Conservation (phyloP, 2,113 vertebrate species). For the Tachysurus fulvidraco region DNA sequence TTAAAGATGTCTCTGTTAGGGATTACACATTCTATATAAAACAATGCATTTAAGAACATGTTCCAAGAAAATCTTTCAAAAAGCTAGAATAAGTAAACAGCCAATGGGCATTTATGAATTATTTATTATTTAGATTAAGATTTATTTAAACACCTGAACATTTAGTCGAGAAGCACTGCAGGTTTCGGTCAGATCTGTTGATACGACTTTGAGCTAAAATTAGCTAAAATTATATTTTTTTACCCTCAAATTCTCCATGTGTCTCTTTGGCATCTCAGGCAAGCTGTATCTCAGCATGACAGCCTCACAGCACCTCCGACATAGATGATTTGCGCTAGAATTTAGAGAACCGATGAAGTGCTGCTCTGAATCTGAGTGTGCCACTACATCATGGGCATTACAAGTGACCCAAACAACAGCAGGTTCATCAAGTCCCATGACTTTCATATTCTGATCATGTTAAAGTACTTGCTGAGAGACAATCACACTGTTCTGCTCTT, state of each 20-base stretch:
- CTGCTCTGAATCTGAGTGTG: background rate
- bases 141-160: background rate
- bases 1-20: background rate
- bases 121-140: too few relatives aligned
- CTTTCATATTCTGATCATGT: conserved; percentile 60
- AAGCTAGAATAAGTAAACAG: background rate
- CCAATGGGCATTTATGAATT: background rate
- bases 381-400: background rate
- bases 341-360: background rate
- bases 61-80: background rate
- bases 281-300: background rate
- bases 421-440: background rate
- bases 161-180: background rate
- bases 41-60: background rate
- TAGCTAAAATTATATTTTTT: background rate
- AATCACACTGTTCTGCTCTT: conserved; percentile 63
- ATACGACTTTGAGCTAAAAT: background rate
- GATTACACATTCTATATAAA: background rate
- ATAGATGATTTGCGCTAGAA: background rate
- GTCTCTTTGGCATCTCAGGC: background rate
- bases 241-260: background rate
- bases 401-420: conserved; percentile 23
- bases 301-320: background rate
- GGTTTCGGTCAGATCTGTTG: background rate
- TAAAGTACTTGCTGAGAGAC: conserved; percentile 44